phyloP scores from a whole-genome alignment of 2,888 invertebrate species.

The Allygus modestus region DNA sequence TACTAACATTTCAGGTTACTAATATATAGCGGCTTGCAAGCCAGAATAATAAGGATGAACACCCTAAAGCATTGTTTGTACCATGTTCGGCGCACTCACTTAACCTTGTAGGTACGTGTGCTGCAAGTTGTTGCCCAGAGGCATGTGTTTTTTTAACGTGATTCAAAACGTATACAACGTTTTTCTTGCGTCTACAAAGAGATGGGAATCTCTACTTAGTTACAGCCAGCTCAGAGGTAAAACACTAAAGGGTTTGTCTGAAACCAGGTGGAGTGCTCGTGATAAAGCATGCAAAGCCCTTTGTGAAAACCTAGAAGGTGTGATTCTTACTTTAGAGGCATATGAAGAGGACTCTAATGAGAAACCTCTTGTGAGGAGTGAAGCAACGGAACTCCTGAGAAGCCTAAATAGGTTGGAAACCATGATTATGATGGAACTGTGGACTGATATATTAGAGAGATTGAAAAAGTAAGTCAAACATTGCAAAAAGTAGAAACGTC shows the following conservation, averaged over 20 bases:
- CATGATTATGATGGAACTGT: conserved; percentile 51
- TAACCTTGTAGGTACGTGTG: conserved; percentile 57
- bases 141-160: conserved; percentile 33
- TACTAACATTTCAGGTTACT: conserved; percentile 64
- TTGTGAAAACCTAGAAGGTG: background rate
- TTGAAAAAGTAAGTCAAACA: conserved; percentile 56
- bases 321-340: background rate
- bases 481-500: conserved; percentile 46
- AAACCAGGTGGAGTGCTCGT: conserved; percentile 51
- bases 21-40: conserved; percentile 52
- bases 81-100: conserved; percentile 50
- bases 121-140: conserved; percentile 48
- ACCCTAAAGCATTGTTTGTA: conserved; percentile 50
- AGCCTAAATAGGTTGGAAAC: conserved; percentile 56
- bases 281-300: background rate
- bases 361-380: conserved; percentile 45
- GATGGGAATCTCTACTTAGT: conserved; percentile 56
- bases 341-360: conserved; percentile 5
- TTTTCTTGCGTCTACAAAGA: conserved; percentile 24
- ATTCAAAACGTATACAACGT: conserved; percentile 49
- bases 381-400: conserved; percentile 34
- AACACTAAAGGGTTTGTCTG: conserved; percentile 54
- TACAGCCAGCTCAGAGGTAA: conserved; percentile 35
- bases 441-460: conserved; percentile 56
- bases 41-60: background rate